Evolutionary conservation across 2,113 vertebrate species (phyloP).

Genomic region (Ptychochromis oligacanthus): DNA sequence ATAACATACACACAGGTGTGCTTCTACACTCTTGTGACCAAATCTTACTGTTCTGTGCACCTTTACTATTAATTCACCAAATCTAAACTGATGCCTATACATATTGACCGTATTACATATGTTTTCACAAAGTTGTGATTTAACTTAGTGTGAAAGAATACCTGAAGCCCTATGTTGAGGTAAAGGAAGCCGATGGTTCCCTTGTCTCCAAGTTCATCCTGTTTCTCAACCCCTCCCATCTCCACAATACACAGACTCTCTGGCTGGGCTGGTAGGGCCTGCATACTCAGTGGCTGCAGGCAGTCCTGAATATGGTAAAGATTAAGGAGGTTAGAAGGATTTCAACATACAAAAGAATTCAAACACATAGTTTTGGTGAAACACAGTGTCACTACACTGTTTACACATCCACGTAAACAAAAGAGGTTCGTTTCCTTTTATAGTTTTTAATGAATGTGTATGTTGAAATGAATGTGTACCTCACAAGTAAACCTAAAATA

Average conservation of each 20-base stretch:
- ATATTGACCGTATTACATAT: not conserved
- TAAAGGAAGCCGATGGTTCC: conserved; percentile 96
- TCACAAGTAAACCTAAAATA: not conserved
- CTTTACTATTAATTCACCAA: not conserved
- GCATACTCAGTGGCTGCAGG: conserved; percentile 96
- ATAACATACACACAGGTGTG: too few relatives aligned
- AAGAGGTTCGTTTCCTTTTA: not conserved
- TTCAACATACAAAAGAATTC: not conserved
- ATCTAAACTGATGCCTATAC: not conserved
- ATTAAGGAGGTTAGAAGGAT: not conserved
- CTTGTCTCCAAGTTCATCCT: conserved; percentile 95
- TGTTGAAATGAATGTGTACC: too few relatives aligned
- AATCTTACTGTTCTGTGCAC: too few relatives aligned
- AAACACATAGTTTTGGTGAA: accelerated
- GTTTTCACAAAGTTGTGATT: accelerated
- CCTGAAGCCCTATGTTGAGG: conserved; percentile 98
- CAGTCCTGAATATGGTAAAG: conserved; percentile 84
- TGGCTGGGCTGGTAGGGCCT: conserved; percentile 95
- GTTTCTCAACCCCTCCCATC: conserved; percentile 98
- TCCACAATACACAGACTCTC: conserved; percentile 97
- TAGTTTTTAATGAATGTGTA: not conserved
- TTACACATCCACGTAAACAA: not conserved
- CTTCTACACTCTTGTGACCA: too few relatives aligned
- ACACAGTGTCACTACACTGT: not conserved
- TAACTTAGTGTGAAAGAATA: conserved; percentile 57